Conservation (phyloP, 2,888 invertebrate genomes). For the Melanostoma scalare region DNA sequence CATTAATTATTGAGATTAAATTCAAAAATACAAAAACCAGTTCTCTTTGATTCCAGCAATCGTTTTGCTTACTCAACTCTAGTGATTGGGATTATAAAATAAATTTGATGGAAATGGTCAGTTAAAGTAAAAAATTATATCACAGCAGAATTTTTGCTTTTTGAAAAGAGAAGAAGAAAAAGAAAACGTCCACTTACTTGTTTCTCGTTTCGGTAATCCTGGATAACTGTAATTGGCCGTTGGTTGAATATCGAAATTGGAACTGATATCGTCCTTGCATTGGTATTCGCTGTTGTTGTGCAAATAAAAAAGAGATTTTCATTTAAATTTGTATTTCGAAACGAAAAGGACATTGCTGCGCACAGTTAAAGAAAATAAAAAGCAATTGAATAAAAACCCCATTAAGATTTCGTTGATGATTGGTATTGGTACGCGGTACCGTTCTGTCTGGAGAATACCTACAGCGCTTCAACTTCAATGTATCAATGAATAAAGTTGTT, state of each 20-base stretch:
- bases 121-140: constrained; percentile 16
- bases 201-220: constrained; percentile 82
- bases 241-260: constrained; percentile 84
- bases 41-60: too few species aligned
- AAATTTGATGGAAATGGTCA: constrained; percentile 11
- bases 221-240: constrained; percentile 85
- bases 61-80: too few species aligned
- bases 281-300: constrained; percentile 81
- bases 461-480: too few species aligned
- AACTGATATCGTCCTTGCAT: constrained; percentile 85
- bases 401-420: not conserved
- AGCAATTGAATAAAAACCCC: not conserved
- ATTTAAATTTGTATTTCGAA: constrained; percentile 20
- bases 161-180: constrained; percentile 21
- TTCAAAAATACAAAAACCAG: too few species aligned
- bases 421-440: too few species aligned
- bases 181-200: constrained; percentile 76
- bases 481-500: too few species aligned
- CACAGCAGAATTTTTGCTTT: constrained; percentile 7
- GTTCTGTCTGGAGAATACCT: too few species aligned
- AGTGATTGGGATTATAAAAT: too few species aligned
- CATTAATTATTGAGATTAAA: too few species aligned
- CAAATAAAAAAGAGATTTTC: constrained; percentile 4
- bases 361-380: not conserved
- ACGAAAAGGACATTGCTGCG: constrained; percentile 3